A percentile compares a stretch with the other conserved stretches of the same genome.
phyloP scores from a whole-genome alignment of 2,888 invertebrate species.

The Orthosia cruda region DNA sequence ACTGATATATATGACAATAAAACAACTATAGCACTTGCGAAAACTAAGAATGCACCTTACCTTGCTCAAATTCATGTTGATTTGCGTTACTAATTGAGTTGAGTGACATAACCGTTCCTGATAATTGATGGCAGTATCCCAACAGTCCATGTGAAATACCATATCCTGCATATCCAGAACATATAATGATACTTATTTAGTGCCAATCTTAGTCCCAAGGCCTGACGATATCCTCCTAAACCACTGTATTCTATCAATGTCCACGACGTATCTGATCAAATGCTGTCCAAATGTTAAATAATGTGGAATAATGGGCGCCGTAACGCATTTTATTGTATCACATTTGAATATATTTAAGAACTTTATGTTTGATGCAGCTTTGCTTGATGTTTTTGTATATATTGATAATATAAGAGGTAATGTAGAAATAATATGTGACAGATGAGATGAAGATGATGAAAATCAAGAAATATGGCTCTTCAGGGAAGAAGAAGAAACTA shows the following conservation, averaged over 20 bases:
- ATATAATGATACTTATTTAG: not conserved
- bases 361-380: slow-evolving; percentile 10
- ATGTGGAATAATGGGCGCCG: slow-evolving; percentile 42
- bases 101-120: not conserved
- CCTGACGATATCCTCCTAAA: slow-evolving; percentile 4
- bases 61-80: not conserved
- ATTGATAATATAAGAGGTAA: not conserved
- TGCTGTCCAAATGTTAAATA: slow-evolving; percentile 62
- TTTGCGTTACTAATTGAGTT: not conserved
- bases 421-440: not conserved
- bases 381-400: slow-evolving; percentile 3
- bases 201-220: slow-evolving; percentile 21
- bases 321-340: slow-evolving; percentile 46
- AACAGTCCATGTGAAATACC: no score
- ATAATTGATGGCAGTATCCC: not conserved
- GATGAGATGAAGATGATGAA: accelerated
- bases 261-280: slow-evolving; percentile 58
- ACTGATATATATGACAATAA: no score
- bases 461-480: accelerated
- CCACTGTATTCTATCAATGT: slow-evolving; percentile 51
- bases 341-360: slow-evolving; percentile 57
- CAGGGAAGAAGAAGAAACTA: not conserved
- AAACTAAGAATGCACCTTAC: not conserved
- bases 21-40: no score
- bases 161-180: not conserved